Percentiles rank a stretch among this genome's conserved stretches.
Evolutionary conservation across 2,888 invertebrate genomes (phyloP).

Genomic region (Parnassius smintheus): DNA sequence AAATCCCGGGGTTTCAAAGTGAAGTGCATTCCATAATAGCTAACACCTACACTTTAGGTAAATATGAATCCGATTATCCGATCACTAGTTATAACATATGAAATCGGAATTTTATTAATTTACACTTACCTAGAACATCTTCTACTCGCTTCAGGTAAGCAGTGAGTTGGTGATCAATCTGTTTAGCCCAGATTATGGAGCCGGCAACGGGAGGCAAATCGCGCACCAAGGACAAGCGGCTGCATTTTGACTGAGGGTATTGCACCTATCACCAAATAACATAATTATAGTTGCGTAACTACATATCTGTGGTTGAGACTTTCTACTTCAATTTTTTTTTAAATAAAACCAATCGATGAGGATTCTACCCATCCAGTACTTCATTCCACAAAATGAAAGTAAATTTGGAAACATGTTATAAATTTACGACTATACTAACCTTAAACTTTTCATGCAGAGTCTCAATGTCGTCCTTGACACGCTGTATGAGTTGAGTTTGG

Average conservation of each 20-base stretch:
- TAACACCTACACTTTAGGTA: too few species aligned
- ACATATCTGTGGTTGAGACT: too few species aligned
- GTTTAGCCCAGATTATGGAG: constrained; percentile 99
- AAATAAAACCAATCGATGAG: too few species aligned
- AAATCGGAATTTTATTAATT: too few species aligned
- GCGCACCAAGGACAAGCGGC: constrained; percentile 92
- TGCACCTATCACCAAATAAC: constrained; percentile 85
- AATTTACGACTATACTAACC: constrained; percentile 65
- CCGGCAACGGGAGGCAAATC: constrained; percentile 99
- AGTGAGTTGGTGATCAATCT: constrained; percentile 98
- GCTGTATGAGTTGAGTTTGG: constrained; percentile 98
- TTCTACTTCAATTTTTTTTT: too few species aligned
- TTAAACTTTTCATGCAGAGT: constrained; percentile 98
- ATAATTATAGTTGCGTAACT: too few species aligned
- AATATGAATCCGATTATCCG: background rate
- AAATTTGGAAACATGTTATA: too few species aligned
- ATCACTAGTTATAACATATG: too few species aligned
- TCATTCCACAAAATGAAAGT: too few species aligned
- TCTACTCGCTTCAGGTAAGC: constrained; percentile 98
- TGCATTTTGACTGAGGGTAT: constrained; percentile 97
- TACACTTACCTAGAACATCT: constrained; percentile 92
- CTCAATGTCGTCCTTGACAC: constrained; percentile 99
- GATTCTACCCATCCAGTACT: too few species aligned
- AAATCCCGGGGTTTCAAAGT: background rate
- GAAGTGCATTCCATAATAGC: too few species aligned